These are phyloP conservation scores for Neoitamus cyanurus DNA, from an alignment of 2,888 invertebrate genomes.

Conservation along the genomic window DNA sequence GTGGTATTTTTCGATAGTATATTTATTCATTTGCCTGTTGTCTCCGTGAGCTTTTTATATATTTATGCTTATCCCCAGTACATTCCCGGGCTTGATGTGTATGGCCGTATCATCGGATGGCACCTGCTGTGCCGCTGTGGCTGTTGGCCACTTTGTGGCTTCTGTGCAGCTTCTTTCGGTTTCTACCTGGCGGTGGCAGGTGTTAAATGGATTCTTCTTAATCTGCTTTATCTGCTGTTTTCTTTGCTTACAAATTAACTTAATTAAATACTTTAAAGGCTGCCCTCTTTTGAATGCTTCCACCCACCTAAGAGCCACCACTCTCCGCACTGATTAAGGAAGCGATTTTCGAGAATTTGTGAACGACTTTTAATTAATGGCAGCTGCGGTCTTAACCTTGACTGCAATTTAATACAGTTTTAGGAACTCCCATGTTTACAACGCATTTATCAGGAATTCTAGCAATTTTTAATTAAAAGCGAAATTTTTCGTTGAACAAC, in stretches of 20 bases:
- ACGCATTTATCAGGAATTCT: too few species aligned
- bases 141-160: constrained; percentile 26
- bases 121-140: neutral
- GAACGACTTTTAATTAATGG: neutral
- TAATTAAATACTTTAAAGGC: constrained; percentile 46
- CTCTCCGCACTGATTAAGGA: neutral
- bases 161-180: constrained; percentile 7
- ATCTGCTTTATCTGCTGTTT: constrained; percentile 48
- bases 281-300: neutral
- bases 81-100: constrained; percentile 21
- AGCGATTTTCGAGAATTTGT: neutral
- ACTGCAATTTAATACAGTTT: neutral
- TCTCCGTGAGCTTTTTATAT: constrained; percentile 31
- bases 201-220: constrained; percentile 49
- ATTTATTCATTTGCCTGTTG: constrained; percentile 42
- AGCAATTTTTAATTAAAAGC: too few species aligned
- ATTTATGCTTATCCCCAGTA: constrained; percentile 16
- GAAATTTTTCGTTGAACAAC: too few species aligned
- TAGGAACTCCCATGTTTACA: too few species aligned
- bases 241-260: constrained; percentile 47
- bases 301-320: neutral
- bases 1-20: constrained; percentile 30
- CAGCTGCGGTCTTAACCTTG: neutral
- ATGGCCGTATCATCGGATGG: neutral
- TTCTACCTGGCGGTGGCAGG: constrained; percentile 10